A percentile compares a stretch with the other conserved stretches of the same genome.
Evolutionary conservation across 92 coral and sea anemone species (phyloP).

Genomic region (Montipora capitata): DNA sequence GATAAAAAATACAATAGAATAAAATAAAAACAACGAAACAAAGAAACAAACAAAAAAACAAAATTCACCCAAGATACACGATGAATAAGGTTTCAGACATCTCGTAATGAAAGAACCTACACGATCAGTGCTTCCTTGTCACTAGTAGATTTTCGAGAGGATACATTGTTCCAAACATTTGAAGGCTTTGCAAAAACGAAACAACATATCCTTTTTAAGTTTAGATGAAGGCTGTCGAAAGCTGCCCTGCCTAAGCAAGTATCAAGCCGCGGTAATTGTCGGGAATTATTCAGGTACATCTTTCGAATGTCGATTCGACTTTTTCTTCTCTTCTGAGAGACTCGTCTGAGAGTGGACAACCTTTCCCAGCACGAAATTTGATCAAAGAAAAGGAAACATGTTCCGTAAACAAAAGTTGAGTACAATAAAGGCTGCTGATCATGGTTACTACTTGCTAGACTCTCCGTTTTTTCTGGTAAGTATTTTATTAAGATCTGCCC

Average conservation of each 20-base stretch:
- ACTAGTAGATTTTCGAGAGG: not conserved
- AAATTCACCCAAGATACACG: too few relatives aligned
- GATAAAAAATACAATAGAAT: too few relatives aligned
- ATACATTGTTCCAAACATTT: not conserved
- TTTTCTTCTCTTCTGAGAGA: not conserved
- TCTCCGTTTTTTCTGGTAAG: slow-evolving; percentile 43
- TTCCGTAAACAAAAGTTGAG: not conserved
- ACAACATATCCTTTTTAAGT: too few relatives aligned
- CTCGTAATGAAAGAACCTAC: not conserved
- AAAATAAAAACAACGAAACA: too few relatives aligned
- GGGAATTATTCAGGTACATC: not conserved
- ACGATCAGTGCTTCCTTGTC: not conserved
- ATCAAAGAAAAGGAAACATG: slow-evolving; percentile 9
- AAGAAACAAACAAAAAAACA: too few relatives aligned
- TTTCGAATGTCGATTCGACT: not conserved
- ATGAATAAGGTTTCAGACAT: too few relatives aligned
- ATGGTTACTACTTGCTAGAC: slow-evolving; percentile 28
- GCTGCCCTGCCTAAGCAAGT: slow-evolving; percentile 54
- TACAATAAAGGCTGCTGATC: slow-evolving; percentile 17
- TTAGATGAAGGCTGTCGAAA: slow-evolving; percentile 34
- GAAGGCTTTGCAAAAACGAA: not conserved
- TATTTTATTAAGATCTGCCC: slow-evolving; percentile 51
- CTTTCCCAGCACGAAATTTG: not conserved
- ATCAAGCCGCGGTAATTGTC: not conserved
- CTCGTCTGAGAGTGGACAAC: not conserved